Percentiles rank a stretch among this genome's conserved stretches.
Evolutionary conservation across 2,797 vertebrate species (phyloP).

Genomic region (Simalia tracyae): DNA sequence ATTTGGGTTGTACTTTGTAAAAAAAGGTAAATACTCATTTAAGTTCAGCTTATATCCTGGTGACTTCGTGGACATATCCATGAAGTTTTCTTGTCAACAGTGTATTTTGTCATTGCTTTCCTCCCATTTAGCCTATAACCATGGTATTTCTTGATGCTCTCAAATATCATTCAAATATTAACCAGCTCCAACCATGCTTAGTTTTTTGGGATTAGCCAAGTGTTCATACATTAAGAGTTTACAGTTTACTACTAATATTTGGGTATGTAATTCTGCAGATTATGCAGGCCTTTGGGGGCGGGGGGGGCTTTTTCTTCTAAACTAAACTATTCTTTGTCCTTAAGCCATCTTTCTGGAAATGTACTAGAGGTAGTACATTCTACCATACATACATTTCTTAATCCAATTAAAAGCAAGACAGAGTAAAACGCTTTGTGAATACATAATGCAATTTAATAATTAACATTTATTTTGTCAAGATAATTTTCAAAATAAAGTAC

Average conservation of each 20-base stretch:
- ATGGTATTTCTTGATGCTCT: neutral
- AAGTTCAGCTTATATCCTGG: neutral
- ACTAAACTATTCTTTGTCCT: slow-evolving; percentile 24
- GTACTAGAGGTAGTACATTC: neutral
- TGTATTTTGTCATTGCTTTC: neutral
- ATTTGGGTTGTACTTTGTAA: neutral
- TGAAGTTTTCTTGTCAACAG: neutral
- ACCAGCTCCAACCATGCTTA: neutral
- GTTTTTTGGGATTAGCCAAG: neutral
- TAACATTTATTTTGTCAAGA: neutral
- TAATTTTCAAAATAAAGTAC: neutral
- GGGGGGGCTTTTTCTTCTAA: neutral
- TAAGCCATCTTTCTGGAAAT: neutral
- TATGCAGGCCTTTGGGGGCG: neutral
- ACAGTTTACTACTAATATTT: neutral
- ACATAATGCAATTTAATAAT: neutral
- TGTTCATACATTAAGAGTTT: neutral
- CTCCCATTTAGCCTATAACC: neutral
- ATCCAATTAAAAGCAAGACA: neutral
- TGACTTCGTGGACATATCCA: neutral
- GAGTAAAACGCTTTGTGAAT: neutral
- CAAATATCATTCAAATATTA: neutral
- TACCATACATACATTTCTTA: neutral
- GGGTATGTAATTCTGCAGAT: neutral
- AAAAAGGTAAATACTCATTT: neutral